phyloP scores from a whole-genome alignment of 2,888 invertebrate species.

The Drosophila longiperda region DNA sequence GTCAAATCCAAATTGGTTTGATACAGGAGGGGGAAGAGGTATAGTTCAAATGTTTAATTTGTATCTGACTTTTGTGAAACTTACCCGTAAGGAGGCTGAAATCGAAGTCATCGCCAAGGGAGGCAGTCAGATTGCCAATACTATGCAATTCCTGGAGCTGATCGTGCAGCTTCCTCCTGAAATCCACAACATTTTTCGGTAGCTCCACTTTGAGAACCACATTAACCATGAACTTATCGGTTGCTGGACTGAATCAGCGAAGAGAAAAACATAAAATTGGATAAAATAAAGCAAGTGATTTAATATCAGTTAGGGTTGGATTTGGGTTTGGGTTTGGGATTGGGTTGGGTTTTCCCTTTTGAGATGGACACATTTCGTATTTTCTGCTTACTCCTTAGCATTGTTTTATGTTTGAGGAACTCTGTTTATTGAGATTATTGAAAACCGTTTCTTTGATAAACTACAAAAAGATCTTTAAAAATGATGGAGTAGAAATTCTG shows the following conservation, averaged over 20 bases:
- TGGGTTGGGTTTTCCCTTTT: not conserved
- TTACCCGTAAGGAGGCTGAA: slow-evolving; percentile 76
- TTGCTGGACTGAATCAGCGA: slow-evolving; percentile 62
- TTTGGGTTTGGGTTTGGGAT: not conserved
- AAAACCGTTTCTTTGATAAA: not conserved
- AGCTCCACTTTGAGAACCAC: slow-evolving; percentile 76
- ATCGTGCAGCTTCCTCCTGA: slow-evolving; percentile 52
- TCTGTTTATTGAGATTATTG: not conserved
- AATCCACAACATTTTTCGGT: slow-evolving; percentile 58
- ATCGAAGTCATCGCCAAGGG: slow-evolving; percentile 68
- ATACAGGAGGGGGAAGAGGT: not conserved
- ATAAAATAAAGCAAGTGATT: slow-evolving; percentile 5
- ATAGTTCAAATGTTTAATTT: not conserved
- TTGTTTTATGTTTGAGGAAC: not conserved
- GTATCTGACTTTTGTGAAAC: slow-evolving; percentile 34
- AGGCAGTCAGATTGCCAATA: slow-evolving; percentile 70
- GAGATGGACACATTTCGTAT: not conserved
- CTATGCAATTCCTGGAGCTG: slow-evolving; percentile 59
- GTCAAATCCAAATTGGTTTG: not conserved
- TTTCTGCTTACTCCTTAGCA: not conserved
- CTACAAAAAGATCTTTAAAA: not conserved
- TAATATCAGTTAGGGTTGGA: not conserved
- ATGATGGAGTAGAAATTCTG: not conserved
- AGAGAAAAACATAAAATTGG: not conserved
- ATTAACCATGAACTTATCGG: slow-evolving; percentile 72